A percentile compares a stretch with the other conserved stretches of the same genome.
phyloP scores from a whole-genome alignment of 2,113 vertebrate genomes.

The Thryonomys swinderianus region DNA sequence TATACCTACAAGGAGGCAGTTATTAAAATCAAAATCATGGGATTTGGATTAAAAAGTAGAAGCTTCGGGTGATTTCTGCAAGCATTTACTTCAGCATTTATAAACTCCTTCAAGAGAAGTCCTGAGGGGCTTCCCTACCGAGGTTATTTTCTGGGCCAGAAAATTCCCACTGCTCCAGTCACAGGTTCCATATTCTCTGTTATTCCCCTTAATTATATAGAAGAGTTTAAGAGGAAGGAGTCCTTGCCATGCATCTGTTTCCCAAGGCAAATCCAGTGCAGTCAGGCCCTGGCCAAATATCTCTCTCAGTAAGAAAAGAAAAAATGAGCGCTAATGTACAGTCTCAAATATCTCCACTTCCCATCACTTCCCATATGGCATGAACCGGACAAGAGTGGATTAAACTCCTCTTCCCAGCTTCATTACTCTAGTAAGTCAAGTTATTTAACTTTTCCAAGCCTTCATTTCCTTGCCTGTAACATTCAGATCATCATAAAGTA shows the following conservation, averaged over 20 bases:
- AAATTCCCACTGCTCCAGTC: background rate
- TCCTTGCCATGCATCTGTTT: background rate
- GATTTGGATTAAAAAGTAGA: background rate
- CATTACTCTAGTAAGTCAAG: background rate
- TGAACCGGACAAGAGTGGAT: background rate
- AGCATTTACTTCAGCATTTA: background rate
- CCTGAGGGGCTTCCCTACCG: background rate
- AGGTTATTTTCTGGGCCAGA: background rate
- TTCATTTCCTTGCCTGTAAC: background rate
- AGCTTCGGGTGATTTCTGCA: background rate
- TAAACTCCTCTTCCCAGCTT: background rate
- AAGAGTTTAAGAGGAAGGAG: background rate
- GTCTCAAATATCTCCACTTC: background rate
- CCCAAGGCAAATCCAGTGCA: background rate
- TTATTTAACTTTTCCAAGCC: background rate
- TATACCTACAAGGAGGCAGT: background rate
- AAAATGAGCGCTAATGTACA: rapidly evolving
- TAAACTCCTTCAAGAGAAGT: background rate
- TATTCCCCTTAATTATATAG: background rate
- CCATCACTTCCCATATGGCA: background rate
- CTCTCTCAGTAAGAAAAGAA: background rate
- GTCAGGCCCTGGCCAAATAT: background rate
- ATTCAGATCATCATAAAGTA: background rate
- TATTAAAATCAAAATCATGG: background rate
- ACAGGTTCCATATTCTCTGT: background rate